These are phyloP conservation scores for Notospermus geniculatus DNA, from an alignment of 1,140 invertebrate species.

Conservation along the genomic window DNA sequence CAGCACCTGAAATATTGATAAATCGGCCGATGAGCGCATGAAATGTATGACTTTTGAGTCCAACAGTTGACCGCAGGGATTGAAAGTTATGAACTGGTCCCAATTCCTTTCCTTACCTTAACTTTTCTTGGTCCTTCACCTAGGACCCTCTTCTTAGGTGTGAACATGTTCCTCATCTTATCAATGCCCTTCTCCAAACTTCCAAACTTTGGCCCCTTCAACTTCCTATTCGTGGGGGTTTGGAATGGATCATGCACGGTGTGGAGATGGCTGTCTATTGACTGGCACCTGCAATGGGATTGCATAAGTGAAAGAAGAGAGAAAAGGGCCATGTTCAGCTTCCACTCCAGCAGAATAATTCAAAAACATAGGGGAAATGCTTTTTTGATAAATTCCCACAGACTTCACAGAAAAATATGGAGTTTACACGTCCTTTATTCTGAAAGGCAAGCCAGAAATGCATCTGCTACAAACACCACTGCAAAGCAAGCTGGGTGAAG, in stretches of 20 bases:
- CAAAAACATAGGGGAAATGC: no score
- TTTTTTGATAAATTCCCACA: no score
- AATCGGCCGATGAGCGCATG: neutral
- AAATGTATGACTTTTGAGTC: no score
- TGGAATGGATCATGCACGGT: constrained; percentile 30
- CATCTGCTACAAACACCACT: no score
- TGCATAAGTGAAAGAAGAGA: neutral
- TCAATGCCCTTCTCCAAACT: constrained; percentile 71
- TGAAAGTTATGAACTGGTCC: no score
- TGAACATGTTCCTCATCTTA: constrained; percentile 68
- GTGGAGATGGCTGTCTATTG: constrained; percentile 54
- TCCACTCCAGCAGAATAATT: no score
- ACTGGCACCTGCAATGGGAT: constrained; percentile 38
- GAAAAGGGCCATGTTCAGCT: no score
- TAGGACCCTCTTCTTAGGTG: constrained; percentile 62
- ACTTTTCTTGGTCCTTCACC: constrained; percentile 52
- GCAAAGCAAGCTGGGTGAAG: no score
- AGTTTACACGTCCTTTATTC: no score
- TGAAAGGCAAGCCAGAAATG: no score
- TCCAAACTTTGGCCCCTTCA: constrained; percentile 61
- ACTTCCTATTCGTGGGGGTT: constrained; percentile 59
- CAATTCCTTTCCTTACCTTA: constrained; percentile 36
- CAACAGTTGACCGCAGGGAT: no score
- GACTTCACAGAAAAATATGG: no score
- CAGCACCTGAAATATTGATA: constrained; percentile 61